Evolutionary conservation across 1,140 invertebrate species (phyloP).

Genomic region (Paramacrobiotus metropolitanus): DNA sequence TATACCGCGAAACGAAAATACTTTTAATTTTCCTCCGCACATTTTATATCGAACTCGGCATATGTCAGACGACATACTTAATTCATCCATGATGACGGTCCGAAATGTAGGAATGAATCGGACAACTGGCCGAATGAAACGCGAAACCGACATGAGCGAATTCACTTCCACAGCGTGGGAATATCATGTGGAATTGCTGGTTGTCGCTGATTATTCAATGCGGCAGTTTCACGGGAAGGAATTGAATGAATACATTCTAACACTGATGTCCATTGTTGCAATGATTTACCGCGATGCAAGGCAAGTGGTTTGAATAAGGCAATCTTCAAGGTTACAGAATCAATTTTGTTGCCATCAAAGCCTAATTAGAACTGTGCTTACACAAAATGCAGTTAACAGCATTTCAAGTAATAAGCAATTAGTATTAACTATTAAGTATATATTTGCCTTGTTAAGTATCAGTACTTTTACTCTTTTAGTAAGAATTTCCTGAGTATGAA

Average conservation of each 20-base stretch:
- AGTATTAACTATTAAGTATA: too few species aligned
- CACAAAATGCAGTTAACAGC: too few species aligned
- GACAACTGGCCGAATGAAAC: neutral
- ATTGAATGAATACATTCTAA: constrained; percentile 44
- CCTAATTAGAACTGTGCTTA: neutral
- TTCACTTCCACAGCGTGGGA: neutral
- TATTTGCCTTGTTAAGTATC: too few species aligned
- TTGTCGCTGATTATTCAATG: constrained; percentile 56
- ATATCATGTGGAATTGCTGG: constrained; percentile 38
- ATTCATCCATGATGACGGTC: too few species aligned
- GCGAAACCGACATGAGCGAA: neutral
- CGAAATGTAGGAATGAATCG: too few species aligned
- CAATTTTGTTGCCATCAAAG: too few species aligned
- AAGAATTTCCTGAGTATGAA: too few species aligned
- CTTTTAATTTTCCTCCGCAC: neutral
- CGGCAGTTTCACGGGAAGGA: constrained; percentile 37
- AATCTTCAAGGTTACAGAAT: too few species aligned
- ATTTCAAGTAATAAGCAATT: too few species aligned
- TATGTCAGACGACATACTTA: too few species aligned
- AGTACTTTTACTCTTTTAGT: too few species aligned
- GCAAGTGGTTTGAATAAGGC: constrained; percentile 9
- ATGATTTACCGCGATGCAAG: constrained; percentile 2
- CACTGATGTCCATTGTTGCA: constrained; percentile 49
- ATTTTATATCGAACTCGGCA: neutral
- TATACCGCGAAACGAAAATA: too few species aligned